Conservation (phyloP, 64 coral and sea anemone genomes). For the Montipora sp. region DNA sequence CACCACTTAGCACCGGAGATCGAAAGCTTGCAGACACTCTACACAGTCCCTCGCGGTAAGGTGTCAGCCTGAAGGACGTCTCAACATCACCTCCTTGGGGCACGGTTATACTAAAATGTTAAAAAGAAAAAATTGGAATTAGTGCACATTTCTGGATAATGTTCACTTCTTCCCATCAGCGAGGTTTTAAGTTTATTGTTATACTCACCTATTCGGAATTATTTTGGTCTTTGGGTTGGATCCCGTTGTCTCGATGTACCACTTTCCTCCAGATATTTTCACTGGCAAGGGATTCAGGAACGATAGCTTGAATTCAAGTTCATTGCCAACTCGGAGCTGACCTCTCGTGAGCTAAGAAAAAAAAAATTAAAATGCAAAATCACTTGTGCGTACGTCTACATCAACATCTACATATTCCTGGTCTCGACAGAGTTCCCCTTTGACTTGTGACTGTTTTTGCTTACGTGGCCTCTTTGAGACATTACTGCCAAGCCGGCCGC, state of each 20-base stretch:
- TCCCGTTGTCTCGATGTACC: slow-evolving; percentile 61
- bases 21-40: slow-evolving; percentile 6
- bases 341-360: neutral
- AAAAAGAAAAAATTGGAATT: neutral
- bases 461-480: no score
- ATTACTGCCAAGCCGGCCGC: no score
- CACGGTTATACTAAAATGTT: slow-evolving; percentile 15
- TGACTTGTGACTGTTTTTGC: no score
- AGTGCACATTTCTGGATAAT: neutral
- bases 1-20: slow-evolving; percentile 15
- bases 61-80: slow-evolving; percentile 26
- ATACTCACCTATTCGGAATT: slow-evolving; percentile 17
- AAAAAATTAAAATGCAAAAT: neutral
- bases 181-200: neutral
- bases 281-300: slow-evolving; percentile 70
- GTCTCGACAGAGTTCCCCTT: no score
- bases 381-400: no score
- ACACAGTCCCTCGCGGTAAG: slow-evolving; percentile 44
- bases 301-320: slow-evolving; percentile 63
- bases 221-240: slow-evolving; percentile 21
- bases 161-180: neutral
- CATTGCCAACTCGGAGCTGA: neutral
- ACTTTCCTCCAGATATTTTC: slow-evolving; percentile 54
- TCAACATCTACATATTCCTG: no score
- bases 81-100: neutral